Percentiles rank a stretch among this genome's conserved stretches.
Conservation (phyloP, 2,113 vertebrate genomes). For the Protobothrops flavoviridis region DNA sequence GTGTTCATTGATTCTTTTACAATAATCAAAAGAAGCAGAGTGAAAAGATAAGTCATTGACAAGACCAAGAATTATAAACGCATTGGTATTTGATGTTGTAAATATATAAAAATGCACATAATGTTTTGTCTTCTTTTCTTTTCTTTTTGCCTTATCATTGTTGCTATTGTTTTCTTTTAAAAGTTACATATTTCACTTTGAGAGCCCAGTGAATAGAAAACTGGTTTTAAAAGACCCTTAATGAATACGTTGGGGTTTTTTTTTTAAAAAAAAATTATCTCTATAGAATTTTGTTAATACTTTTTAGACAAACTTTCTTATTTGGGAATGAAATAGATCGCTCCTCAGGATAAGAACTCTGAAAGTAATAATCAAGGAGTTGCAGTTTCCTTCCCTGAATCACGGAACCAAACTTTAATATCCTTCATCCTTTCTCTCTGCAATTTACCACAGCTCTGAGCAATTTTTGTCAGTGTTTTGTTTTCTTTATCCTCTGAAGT, state of each 20-base stretch:
- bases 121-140: neutral
- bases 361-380: neutral
- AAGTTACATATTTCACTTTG: neutral
- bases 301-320: neutral
- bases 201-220: neutral
- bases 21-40: neutral
- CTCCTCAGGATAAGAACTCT: neutral
- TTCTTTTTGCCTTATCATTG: neutral
- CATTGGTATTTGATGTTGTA: neutral
- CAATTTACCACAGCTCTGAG: neutral
- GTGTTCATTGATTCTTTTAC: neutral
- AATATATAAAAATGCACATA: neutral
- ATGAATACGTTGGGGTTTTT: neutral
- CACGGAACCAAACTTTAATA: neutral
- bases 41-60: neutral
- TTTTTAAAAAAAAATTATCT: neutral
- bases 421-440: neutral
- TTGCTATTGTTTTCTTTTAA: neutral
- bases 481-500: neutral
- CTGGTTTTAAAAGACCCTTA: neutral
- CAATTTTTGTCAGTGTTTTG: neutral
- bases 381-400: neutral
- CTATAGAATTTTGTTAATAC: neutral
- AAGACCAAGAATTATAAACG: neutral
- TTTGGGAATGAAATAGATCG: neutral